Percentiles rank a stretch among this genome's conserved stretches.
Conservation (phyloP, 2,888 invertebrate genomes). For the Hirtodrosophila cameraria region DNA sequence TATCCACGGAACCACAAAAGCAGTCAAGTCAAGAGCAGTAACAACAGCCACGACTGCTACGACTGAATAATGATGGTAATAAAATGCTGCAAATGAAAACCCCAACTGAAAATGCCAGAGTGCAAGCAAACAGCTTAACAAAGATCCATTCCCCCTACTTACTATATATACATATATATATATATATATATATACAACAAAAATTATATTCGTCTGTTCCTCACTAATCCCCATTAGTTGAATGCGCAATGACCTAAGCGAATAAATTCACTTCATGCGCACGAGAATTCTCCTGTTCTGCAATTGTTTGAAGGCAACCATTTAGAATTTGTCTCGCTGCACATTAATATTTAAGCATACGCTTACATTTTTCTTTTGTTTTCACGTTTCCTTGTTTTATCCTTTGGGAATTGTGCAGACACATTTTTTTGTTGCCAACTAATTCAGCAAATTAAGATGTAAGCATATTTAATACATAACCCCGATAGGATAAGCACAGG, state of each 20-base stretch:
- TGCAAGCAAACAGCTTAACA: conserved; percentile 40
- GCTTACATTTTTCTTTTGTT: conserved; percentile 36
- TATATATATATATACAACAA: not conserved
- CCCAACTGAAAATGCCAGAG: conserved; percentile 48
- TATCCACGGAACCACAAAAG: conserved; percentile 29
- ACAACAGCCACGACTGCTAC: conserved; percentile 38
- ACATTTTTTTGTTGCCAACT: conserved; percentile 39
- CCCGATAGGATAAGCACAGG: conserved; percentile 2
- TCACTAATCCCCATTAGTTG: conserved; percentile 53
- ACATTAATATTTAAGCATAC: conserved; percentile 55
- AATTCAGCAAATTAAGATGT: conserved; percentile 39
- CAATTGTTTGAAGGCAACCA: conserved; percentile 16
- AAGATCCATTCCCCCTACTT: not conserved
- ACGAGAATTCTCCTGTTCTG: conserved; percentile 28
- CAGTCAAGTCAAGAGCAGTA: conserved; percentile 39
- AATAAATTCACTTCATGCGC: conserved; percentile 45
- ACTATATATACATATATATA: too few species aligned
- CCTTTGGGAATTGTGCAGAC: conserved; percentile 6
- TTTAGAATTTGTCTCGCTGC: conserved; percentile 20
- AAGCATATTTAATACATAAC: conserved; percentile 39
- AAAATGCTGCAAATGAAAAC: conserved; percentile 60
- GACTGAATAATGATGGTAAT: conserved; percentile 63
- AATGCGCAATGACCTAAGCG: conserved; percentile 45
- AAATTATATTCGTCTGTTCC: conserved; percentile 14
- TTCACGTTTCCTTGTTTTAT: not conserved